A percentile compares a stretch with the other conserved stretches of the same genome.
Conservation (phyloP, 2,797 vertebrate genomes). For the Poecilia gillii region DNA sequence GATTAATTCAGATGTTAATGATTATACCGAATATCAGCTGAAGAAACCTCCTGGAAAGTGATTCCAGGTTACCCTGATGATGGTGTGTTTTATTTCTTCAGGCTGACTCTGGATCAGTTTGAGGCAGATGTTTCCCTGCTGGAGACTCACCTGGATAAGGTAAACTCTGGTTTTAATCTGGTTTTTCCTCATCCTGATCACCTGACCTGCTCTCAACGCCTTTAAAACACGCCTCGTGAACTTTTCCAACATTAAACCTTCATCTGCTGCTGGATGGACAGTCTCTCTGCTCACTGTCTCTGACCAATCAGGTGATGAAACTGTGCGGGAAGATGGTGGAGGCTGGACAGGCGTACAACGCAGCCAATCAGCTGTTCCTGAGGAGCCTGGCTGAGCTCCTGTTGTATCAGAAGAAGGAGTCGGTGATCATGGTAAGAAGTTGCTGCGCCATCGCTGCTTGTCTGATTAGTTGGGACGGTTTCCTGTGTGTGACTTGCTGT, state of each 20-base stretch:
- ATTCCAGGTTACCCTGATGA: background rate
- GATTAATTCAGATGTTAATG: background rate
- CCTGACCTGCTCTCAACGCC: background rate
- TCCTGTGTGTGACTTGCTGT: slow-evolving; percentile 32
- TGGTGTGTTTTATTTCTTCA: slow-evolving; percentile 30
- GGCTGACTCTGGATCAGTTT: slow-evolving; percentile 71
- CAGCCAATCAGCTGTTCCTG: slow-evolving; percentile 79
- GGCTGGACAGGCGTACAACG: slow-evolving; percentile 77
- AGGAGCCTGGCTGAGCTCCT: slow-evolving; percentile 74
- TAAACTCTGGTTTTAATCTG: slow-evolving; percentile 17
- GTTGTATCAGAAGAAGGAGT: slow-evolving; percentile 54
- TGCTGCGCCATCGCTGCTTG: background rate
- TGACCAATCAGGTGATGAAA: slow-evolving; percentile 76
- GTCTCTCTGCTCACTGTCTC: background rate
- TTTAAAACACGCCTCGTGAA: background rate
- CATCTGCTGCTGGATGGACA: background rate
- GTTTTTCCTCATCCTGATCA: background rate
- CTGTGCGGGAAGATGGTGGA: slow-evolving; percentile 80
- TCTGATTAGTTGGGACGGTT: background rate
- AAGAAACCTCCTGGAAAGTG: background rate
- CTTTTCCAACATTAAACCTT: background rate
- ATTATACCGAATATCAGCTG: background rate
- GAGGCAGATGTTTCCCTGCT: slow-evolving; percentile 72
- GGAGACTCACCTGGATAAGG: slow-evolving; percentile 76
- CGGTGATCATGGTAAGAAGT: slow-evolving; percentile 59